These are phyloP conservation scores for Dreissena rostriformis DNA, from an alignment of 1,140 invertebrate genomes.

Conservation along the genomic window DNA sequence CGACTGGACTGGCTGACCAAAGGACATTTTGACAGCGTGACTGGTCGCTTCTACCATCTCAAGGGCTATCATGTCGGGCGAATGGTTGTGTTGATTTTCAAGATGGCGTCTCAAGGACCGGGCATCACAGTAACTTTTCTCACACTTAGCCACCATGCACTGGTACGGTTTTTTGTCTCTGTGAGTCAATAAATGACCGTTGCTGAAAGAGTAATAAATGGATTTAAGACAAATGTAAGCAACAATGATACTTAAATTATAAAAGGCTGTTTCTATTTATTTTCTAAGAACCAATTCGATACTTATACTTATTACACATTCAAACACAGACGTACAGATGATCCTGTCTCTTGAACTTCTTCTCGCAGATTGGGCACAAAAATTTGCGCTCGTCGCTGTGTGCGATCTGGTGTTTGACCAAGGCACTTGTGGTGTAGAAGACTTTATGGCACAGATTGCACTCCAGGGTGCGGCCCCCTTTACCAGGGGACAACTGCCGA, in stretches of 20 bases:
- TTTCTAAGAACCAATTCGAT: not conserved
- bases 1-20: slow-evolving; percentile 47
- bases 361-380: slow-evolving; percentile 96
- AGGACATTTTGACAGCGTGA: slow-evolving; percentile 84
- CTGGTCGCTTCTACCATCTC: slow-evolving; percentile 87
- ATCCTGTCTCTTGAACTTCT: slow-evolving; percentile 99
- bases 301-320: not conserved
- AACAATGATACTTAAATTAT: not conserved
- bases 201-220: slow-evolving; percentile 83
- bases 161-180: slow-evolving; percentile 98
- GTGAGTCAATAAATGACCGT: slow-evolving; percentile 98
- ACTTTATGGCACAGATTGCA: slow-evolving; percentile 94
- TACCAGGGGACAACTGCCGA: slow-evolving; percentile 65
- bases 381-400: slow-evolving; percentile 99
- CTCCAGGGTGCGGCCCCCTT: slow-evolving; percentile 64
- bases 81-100: slow-evolving; percentile 93
- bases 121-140: slow-evolving; percentile 98
- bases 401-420: slow-evolving; percentile 98
- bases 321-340: slow-evolving; percentile 98
- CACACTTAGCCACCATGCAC: slow-evolving; percentile 97
- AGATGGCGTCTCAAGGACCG: slow-evolving; percentile 95
- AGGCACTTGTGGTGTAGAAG: slow-evolving; percentile 97
- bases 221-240: not conserved
- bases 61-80: slow-evolving; percentile 80
- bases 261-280: not conserved